Conservation (phyloP, 2,888 invertebrate species). For the Emmelina monodactyla region DNA sequence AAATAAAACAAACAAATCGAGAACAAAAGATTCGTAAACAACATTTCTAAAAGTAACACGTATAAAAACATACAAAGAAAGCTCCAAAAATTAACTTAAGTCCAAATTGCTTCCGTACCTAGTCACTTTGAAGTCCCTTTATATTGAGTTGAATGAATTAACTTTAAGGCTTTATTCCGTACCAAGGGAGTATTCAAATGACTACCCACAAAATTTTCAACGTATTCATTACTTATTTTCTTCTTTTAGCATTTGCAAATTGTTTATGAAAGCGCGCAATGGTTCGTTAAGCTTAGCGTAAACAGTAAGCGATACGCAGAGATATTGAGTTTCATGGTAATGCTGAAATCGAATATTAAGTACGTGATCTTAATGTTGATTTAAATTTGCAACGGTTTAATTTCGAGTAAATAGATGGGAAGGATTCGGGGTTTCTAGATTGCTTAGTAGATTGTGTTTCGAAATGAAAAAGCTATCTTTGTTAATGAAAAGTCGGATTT, state of each 20-base stretch:
- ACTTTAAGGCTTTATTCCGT: constrained; percentile 22
- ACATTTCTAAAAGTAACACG: too few species aligned
- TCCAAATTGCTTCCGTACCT: too few species aligned
- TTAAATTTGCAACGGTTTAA: constrained; percentile 32
- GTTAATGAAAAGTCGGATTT: too few species aligned
- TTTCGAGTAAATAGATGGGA: constrained; percentile 11
- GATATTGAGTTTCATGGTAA: constrained; percentile 43
- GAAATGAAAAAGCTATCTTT: too few species aligned
- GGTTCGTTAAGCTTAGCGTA: constrained; percentile 44
- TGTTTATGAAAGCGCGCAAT: constrained; percentile 39
- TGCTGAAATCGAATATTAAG: constrained; percentile 34
- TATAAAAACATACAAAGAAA: too few species aligned
- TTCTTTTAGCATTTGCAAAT: constrained; percentile 49
- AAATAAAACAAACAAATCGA: too few species aligned
- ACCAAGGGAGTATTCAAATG: constrained; percentile 27
- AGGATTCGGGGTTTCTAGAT: constrained; percentile 13
- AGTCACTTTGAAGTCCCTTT: too few species aligned
- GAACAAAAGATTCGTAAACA: too few species aligned
- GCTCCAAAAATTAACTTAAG: too few species aligned
- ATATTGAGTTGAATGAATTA: too few species aligned
- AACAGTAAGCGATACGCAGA: constrained; percentile 35
- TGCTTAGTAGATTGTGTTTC: too few species aligned
- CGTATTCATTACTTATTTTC: constrained; percentile 33
- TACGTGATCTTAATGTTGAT: constrained; percentile 52
- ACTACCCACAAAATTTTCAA: constrained; percentile 29